Conservation (phyloP, 2,797 vertebrate species). For the Galago senegalensis region DNA sequence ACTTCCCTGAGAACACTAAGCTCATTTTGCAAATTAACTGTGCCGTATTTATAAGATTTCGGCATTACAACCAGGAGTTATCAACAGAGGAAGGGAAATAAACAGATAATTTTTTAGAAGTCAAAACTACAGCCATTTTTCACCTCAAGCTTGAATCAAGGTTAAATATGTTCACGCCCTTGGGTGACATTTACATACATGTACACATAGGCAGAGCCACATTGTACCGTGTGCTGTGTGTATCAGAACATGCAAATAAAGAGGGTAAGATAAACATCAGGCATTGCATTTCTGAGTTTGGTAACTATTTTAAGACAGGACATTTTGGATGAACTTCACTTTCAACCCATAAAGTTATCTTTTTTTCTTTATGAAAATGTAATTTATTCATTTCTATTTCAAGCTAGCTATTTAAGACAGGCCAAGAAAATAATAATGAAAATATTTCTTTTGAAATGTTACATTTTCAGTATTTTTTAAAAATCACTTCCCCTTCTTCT, state of each 20-base stretch:
- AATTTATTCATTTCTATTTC: constrained; percentile 61
- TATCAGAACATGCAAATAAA: neutral
- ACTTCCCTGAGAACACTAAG: constrained; percentile 85
- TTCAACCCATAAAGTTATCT: neutral
- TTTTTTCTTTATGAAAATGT: constrained; percentile 49
- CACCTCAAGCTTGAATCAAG: constrained; percentile 37
- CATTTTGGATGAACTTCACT: constrained; percentile 42
- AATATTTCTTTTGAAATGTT: neutral
- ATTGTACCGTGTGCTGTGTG: neutral
- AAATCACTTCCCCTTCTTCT: neutral
- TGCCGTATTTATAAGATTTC: constrained; percentile 82
- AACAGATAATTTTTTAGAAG: constrained; percentile 68
- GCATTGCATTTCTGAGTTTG: neutral
- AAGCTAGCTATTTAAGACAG: neutral
- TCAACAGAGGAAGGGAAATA: constrained; percentile 83
- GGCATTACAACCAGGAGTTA: constrained; percentile 80
- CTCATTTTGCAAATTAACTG: constrained; percentile 85
- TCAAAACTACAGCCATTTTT: constrained; percentile 52
- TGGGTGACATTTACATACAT: neutral
- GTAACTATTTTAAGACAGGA: constrained; percentile 39
- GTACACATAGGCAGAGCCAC: neutral
- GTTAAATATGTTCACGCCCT: neutral
- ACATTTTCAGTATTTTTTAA: neutral
- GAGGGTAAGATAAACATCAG: neutral
- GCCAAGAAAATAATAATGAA: constrained; percentile 46